These are phyloP conservation scores for Amaurobius ferox DNA, from an alignment of 2,888 invertebrate genomes.

Conservation along the genomic window DNA sequence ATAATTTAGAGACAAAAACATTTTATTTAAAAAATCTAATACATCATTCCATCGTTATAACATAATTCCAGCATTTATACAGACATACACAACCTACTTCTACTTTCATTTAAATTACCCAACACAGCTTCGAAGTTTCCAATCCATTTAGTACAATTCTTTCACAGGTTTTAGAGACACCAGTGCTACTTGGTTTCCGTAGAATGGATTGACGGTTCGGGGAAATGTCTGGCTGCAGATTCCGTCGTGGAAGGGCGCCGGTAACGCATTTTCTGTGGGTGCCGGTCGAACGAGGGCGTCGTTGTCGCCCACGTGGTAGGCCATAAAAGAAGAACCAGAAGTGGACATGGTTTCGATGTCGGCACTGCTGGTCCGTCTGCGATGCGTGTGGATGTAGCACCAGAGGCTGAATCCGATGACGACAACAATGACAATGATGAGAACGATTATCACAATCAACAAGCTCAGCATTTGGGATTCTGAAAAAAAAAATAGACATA, in stretches of 20 bases:
- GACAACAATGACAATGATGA: slow-evolving; percentile 57
- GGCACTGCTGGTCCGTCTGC: slow-evolving; percentile 39
- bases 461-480: slow-evolving; percentile 66
- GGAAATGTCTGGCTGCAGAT: slow-evolving; percentile 46
- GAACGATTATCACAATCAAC: slow-evolving; percentile 56
- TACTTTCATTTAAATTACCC: too few species aligned
- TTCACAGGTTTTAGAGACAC: slow-evolving; percentile 68
- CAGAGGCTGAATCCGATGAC: slow-evolving; percentile 64
- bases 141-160: slow-evolving; percentile 47
- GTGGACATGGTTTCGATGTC: slow-evolving; percentile 67
- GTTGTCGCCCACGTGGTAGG: slow-evolving; percentile 52
- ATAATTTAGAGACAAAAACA: background rate
- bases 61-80: background rate
- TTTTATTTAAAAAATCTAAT: too few species aligned
- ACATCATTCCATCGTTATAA: background rate
- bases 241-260: slow-evolving; percentile 22
- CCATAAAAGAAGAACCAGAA: slow-evolving; percentile 67
- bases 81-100: background rate
- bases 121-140: too few species aligned
- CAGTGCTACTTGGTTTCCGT: slow-evolving; percentile 59
- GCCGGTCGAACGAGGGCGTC: slow-evolving; percentile 51
- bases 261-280: background rate
- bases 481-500: slow-evolving; percentile 21
- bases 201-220: slow-evolving; percentile 37
- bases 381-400: slow-evolving; percentile 59